Percentiles rank a stretch among this genome's conserved stretches.
phyloP scores from a whole-genome alignment of 2,888 invertebrate species.

The Eucriotettix oculatus region DNA sequence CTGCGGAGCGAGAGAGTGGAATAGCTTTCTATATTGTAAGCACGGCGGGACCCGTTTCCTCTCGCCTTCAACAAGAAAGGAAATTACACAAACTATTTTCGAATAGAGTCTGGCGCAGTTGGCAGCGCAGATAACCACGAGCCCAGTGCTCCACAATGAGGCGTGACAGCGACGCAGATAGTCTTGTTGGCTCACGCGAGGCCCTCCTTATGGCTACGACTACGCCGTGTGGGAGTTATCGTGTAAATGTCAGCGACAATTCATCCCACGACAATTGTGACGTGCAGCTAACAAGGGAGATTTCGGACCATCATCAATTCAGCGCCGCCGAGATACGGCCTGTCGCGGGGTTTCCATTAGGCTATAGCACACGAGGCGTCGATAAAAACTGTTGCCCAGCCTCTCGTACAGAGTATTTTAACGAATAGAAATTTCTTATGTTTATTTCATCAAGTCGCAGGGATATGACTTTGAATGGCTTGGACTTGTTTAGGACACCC shows the following conservation, averaged over 20 bases:
- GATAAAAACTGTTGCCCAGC: too few relatives aligned
- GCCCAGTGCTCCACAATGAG: too few relatives aligned
- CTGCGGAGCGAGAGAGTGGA: background rate
- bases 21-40: conserved; percentile 6
- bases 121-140: background rate
- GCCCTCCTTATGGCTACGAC: background rate
- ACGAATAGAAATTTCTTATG: too few relatives aligned
- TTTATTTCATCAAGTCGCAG: too few relatives aligned
- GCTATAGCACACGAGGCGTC: too few relatives aligned
- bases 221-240: background rate
- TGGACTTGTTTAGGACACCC: too few relatives aligned
- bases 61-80: conserved; percentile 21
- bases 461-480: too few relatives aligned
- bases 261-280: background rate
- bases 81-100: conserved; percentile 33
- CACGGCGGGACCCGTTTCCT: conserved; percentile 7
- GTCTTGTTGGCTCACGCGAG: background rate
- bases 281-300: background rate
- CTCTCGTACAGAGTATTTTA: too few relatives aligned
- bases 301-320: too few relatives aligned
- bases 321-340: background rate
- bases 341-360: too few relatives aligned
- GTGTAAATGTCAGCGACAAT: background rate
- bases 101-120: conserved; percentile 20
- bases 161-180: background rate